phyloP scores from a whole-genome alignment of 2,888 invertebrate genomes.

The Syrista parreyssii region DNA sequence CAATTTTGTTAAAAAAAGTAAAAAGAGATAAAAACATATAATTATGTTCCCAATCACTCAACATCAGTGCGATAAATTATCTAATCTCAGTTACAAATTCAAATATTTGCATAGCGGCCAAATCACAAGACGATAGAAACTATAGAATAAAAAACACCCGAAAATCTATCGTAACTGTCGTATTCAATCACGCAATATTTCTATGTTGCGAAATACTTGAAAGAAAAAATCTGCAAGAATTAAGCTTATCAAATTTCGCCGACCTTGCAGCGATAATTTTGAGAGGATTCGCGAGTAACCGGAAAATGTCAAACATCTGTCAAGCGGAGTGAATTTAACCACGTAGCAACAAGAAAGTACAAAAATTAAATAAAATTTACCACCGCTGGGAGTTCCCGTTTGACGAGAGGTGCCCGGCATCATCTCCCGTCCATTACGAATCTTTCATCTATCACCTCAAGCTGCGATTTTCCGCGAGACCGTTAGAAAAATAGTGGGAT shows the following conservation, averaged over 20 bases:
- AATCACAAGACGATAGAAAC: neutral
- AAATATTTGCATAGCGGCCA: neutral
- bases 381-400: slow-evolving; percentile 58
- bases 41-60: neutral
- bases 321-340: slow-evolving; percentile 24
- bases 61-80: neutral
- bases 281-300: slow-evolving; percentile 5
- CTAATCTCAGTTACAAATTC: neutral
- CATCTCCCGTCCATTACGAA: slow-evolving; percentile 58
- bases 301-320: slow-evolving; percentile 50
- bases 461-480: slow-evolving; percentile 40
- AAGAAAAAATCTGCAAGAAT: neutral
- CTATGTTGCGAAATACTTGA: neutral
- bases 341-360: neutral
- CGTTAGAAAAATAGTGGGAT: slow-evolving; percentile 58
- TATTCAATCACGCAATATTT: neutral
- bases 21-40: neutral
- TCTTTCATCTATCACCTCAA: slow-evolving; percentile 27
- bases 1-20: neutral
- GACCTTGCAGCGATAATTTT: neutral
- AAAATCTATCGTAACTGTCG: neutral
- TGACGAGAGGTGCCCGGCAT: slow-evolving; percentile 61
- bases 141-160: slow-evolving; percentile 3
- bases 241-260: neutral
- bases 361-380: slow-evolving; percentile 39